Percentiles rank a stretch among this genome's conserved stretches.
These are phyloP conservation scores for Ochotona princeps DNA, from an alignment of 2,113 vertebrate species.

Conservation along the genomic window DNA sequence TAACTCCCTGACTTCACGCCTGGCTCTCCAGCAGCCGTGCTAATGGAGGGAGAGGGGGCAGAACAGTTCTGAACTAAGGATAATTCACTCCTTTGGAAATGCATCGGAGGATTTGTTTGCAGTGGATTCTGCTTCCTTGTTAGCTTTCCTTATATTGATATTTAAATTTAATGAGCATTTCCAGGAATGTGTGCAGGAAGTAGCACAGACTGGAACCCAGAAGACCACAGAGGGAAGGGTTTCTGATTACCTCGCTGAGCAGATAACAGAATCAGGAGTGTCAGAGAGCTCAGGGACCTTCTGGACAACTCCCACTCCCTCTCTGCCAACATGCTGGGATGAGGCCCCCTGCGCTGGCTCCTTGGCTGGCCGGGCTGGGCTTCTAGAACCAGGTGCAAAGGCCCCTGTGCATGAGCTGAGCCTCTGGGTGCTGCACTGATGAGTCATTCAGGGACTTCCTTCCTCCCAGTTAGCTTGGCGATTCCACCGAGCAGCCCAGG, in stretches of 20 bases:
- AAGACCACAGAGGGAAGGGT: background rate
- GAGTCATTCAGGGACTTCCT: background rate
- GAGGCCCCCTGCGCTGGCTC: too few species aligned
- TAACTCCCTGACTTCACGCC: background rate
- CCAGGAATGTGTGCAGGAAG: background rate
- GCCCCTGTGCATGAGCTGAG: background rate
- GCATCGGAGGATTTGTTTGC: background rate
- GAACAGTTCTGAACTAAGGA: background rate
- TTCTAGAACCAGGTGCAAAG: background rate
- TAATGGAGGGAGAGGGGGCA: background rate
- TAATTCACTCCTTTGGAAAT: constrained; percentile 20
- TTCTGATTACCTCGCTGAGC: too few species aligned
- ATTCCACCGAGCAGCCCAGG: background rate
- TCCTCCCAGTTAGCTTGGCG: background rate
- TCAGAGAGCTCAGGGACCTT: background rate
- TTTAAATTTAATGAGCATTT: constrained; percentile 26
- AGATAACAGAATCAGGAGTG: background rate
- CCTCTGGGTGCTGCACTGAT: background rate
- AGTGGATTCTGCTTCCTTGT: constrained; percentile 5
- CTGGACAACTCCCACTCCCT: background rate
- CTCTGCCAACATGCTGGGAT: background rate
- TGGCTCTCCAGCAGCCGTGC: background rate
- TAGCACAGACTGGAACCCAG: background rate
- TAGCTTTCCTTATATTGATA: constrained; percentile 20
- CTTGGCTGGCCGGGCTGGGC: background rate